Evolutionary conservation across 2,113 vertebrate genomes (phyloP), one percentile per base, ranked within the genome.

Genomic region (Chrysochloris asiatica): DNA sequence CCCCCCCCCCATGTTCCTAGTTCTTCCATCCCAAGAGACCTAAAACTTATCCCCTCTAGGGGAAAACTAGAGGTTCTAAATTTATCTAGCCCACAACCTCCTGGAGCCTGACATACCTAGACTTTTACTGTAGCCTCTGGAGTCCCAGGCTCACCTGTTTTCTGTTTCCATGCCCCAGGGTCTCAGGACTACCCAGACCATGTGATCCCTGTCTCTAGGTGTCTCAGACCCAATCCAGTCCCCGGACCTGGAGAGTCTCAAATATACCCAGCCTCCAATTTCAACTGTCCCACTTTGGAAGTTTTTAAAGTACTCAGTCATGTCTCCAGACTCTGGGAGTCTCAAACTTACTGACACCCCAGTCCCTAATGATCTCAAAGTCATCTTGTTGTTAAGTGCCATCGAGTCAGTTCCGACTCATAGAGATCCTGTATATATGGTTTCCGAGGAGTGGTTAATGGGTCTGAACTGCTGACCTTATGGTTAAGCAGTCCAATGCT

Each of bases 181-280:
- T 86, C 81, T 89, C 69, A 89, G 83, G 75, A 82, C 8, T 10
- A 94, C 63, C 12, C 19, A 86, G 14, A 38, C n/a, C 30, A 89
- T 11, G 12, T 65, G 47, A 89, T 69, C 28, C 54, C 43, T 78
- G 77, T 83, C 90, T 33, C 45, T 83, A 81, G 61, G 36, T 78
- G 41, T 83, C 65, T 88, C 33, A 93, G 89, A 76, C 52, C 54
- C 80, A 91, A 89, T 79, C 24, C 43, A 92, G 84, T 0, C 43
- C 48, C 41, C 19, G 72, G 48, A 61, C 19, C 26, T 11, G 24
- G 38, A 94, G 78, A 52, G 19, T 87, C 36, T 94, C 90, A 95
- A 89, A 79, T 67, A n/a, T 8, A 85, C 54, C 78, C 69, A 72
- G 63, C 19, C 47, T 93, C 36, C 30, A 93, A 61, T 19, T 30